A percentile compares a stretch with the other conserved stretches of the same genome.
These are phyloP conservation scores for Conger conger DNA, from an alignment of 2,113 vertebrate genomes.

Conservation along the genomic window DNA sequence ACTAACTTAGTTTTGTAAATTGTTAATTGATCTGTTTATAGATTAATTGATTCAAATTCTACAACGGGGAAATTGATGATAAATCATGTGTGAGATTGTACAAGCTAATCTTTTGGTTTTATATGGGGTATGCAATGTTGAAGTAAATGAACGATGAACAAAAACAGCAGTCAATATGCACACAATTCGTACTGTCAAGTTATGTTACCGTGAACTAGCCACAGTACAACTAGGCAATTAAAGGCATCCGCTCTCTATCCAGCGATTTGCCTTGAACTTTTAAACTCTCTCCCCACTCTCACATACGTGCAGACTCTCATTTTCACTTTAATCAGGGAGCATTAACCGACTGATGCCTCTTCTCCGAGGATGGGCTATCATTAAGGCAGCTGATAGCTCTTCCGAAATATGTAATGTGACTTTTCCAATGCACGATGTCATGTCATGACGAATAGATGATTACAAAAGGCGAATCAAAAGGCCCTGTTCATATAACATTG, in stretches of 20 bases:
- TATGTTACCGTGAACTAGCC: background rate
- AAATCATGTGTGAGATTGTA: background rate
- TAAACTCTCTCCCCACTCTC: slow-evolving; percentile 1
- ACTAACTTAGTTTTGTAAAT: background rate
- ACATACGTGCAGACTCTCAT: background rate
- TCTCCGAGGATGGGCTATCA: background rate
- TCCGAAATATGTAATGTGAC: slow-evolving; percentile 1
- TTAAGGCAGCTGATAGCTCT: background rate
- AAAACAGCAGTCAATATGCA: background rate
- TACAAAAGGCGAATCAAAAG: slow-evolving; percentile 39
- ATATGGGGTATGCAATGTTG: background rate
- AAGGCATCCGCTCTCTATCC: background rate
- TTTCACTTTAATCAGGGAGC: background rate
- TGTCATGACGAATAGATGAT: slow-evolving; percentile 38
- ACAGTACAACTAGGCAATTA: background rate
- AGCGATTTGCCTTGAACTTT: slow-evolving; percentile 12
- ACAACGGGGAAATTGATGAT: background rate
- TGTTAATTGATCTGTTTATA: background rate
- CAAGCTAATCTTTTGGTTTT: background rate
- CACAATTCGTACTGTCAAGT: background rate
- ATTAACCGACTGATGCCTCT: slow-evolving; percentile 9
- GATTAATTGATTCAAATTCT: background rate
- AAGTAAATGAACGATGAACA: background rate
- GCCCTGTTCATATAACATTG: slow-evolving; percentile 55
- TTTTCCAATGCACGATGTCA: slow-evolving; percentile 49